Base-by-base conservation (phyloP, 2,797 vertebrate genomes). In the Ctenopoma kingsleyae region DNA sequence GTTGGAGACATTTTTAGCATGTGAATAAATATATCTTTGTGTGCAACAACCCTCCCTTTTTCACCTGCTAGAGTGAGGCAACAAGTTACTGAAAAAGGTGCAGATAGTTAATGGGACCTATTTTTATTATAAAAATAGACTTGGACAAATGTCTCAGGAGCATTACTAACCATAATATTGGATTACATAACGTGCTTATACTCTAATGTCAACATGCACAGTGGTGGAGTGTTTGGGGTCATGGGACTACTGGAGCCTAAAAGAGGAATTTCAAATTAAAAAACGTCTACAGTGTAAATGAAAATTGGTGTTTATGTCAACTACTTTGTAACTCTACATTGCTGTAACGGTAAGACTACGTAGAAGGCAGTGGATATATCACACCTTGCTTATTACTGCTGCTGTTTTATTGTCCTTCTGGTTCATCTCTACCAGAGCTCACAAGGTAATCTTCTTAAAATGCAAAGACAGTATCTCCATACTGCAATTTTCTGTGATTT, bases 31-130 rank as follows among this genome's bases (percentile, higher is more conserved):
- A 12, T 36, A 10, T 36, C 8, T 11, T 0, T 36, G 35, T 36
- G 11, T 40, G 38, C 38, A 47, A 7, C 23, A 49, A 61, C n/a
- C 43, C 10, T 82, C 10, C 52, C 49, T 65, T 15, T 52, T 15
- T 73, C 15, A 15, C 35, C 80, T 71, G 74, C 67, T 57, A 83
- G 76, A 61, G 76, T n/a, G 76, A 66, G 20, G 53, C 59, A 80
- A 22, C 36, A n/a, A 48, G 25, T 44, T 67, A 52, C 62, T 30
- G 50, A 58, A 55, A 6, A 41, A 32, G n/a, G 0, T 25, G 13
- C 15, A 56, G 7, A 6, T 15, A 56, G 22, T n/a, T 15, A 35
- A 47, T 36, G 44, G 59, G 22, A 54, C 16, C 3, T 15, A 30
- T 7, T 30, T 30, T 7, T 30, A 30, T 30, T 30, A 1, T 30